These are phyloP conservation scores for Drosophila tristis DNA, from an alignment of 1,140 invertebrate genomes.

Conservation along the genomic window DNA sequence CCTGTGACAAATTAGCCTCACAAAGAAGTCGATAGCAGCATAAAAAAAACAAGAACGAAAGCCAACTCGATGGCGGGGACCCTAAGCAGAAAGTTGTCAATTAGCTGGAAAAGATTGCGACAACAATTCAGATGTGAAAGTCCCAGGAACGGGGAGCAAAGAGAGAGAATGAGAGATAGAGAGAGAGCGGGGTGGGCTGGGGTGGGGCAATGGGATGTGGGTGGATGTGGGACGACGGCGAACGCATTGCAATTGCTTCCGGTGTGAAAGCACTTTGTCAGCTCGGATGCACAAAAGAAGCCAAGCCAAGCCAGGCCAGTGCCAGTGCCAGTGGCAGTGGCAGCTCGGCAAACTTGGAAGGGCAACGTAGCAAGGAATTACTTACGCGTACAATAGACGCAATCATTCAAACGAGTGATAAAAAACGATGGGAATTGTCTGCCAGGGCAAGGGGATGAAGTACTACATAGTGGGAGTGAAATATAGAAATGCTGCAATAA, in stretches of 20 bases:
- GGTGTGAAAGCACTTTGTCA: constrained; percentile 81
- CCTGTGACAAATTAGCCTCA: constrained; percentile 78
- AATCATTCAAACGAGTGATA: constrained; percentile 9
- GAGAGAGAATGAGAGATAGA: not conserved
- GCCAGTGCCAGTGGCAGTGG: not conserved
- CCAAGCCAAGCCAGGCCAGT: constrained; percentile 6
- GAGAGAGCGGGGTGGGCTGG: not conserved
- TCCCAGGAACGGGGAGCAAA: not conserved
- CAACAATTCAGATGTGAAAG: not conserved
- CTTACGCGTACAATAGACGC: constrained; percentile 31
- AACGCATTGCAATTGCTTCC: constrained; percentile 79
- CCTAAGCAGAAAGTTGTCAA: constrained; percentile 55
- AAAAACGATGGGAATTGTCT: constrained; percentile 10
- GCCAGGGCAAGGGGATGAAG: not conserved
- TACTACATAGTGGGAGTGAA: too few species aligned
- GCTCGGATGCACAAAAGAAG: constrained; percentile 60
- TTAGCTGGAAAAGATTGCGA: constrained; percentile 32
- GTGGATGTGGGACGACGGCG: constrained; percentile 31
- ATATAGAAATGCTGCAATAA: too few species aligned
- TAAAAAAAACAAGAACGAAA: constrained; percentile 32
- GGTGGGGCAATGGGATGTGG: not conserved
- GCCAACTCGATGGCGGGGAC: constrained; percentile 4
- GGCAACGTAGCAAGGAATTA: constrained; percentile 5
- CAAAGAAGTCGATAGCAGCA: constrained; percentile 52
- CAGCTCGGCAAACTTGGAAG: constrained; percentile 4